Percentiles rank a stretch among this genome's conserved stretches.
These are phyloP conservation scores for Plagodis dolabraria DNA, from an alignment of 2,888 invertebrate species.

Conservation along the genomic window DNA sequence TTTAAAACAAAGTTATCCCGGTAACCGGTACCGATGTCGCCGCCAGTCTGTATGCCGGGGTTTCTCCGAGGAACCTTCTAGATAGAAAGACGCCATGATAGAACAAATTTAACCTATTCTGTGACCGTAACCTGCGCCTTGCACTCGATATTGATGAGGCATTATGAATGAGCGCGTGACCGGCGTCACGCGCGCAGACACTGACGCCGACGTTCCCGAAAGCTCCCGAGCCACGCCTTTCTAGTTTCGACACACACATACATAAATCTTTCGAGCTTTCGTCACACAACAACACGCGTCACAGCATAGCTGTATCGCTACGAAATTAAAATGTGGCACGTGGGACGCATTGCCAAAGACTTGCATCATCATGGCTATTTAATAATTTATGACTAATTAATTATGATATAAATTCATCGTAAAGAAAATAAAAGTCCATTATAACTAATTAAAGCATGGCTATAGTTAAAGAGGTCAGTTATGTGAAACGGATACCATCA, in stretches of 20 bases:
- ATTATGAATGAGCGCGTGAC: conserved; percentile 54
- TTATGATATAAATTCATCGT: too few species aligned
- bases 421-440: too few species aligned
- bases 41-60: conserved; percentile 1
- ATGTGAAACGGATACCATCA: too few species aligned
- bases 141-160: conserved; percentile 6
- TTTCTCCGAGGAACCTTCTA: conserved; percentile 26
- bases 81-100: background rate
- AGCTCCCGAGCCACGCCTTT: conserved; percentile 51
- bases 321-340: conserved; percentile 31
- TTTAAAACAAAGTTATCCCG: too few species aligned
- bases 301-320: conserved; percentile 43
- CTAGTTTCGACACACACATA: conserved; percentile 41
- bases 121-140: conserved; percentile 29
- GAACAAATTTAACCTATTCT: background rate
- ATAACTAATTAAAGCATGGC: too few species aligned
- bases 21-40: too few species aligned
- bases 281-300: conserved; percentile 47
- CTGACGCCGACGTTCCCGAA: conserved; percentile 52
- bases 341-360: conserved; percentile 40
- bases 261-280: conserved; percentile 45
- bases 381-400: background rate
- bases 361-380: conserved; percentile 38
- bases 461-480: too few species aligned
- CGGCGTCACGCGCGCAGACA: conserved; percentile 64